These are phyloP conservation scores for Cirrhinus molitorella DNA, from an alignment of 2,797 vertebrate species.

Conservation along the genomic window DNA sequence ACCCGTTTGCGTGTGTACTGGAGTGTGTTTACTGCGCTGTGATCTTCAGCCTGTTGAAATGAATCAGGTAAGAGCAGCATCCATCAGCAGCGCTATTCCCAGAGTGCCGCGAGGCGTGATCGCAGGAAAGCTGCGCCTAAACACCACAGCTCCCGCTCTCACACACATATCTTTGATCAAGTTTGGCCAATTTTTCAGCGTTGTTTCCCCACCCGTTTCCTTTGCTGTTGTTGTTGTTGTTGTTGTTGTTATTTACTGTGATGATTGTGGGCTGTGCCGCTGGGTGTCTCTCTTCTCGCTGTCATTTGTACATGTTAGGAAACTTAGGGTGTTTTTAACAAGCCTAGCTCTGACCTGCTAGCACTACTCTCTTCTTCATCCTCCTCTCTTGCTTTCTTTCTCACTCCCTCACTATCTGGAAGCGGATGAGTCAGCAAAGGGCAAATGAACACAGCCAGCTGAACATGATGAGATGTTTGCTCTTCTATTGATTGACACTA, in stretches of 20 bases:
- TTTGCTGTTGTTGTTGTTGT: no score
- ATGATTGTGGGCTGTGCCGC: conserved; percentile 8
- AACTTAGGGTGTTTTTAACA: conserved; percentile 77
- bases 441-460: neutral
- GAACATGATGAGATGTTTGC: neutral
- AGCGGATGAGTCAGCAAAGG: conserved; percentile 31
- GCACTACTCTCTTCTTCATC: conserved; percentile 60
- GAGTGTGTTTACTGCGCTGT: conserved; percentile 3
- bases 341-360: conserved; percentile 76
- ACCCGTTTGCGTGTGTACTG: neutral
- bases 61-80: conserved; percentile 48
- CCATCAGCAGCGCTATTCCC: conserved; percentile 32
- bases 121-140: neutral
- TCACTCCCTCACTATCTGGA: neutral
- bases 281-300: neutral
- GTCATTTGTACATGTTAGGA: conserved; percentile 54
- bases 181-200: conserved; percentile 53
- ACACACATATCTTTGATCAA: conserved; percentile 52
- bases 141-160: neutral
- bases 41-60: conserved; percentile 35
- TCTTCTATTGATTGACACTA: conserved; percentile 7
- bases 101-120: neutral
- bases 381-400: neutral
- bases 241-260: conserved; percentile 42
- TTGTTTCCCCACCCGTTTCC: conserved; percentile 33